Percentiles rank a stretch among this genome's conserved stretches.
Evolutionary conservation across 2,113 vertebrate species (phyloP).

Genomic region (Neotragus moschatus): DNA sequence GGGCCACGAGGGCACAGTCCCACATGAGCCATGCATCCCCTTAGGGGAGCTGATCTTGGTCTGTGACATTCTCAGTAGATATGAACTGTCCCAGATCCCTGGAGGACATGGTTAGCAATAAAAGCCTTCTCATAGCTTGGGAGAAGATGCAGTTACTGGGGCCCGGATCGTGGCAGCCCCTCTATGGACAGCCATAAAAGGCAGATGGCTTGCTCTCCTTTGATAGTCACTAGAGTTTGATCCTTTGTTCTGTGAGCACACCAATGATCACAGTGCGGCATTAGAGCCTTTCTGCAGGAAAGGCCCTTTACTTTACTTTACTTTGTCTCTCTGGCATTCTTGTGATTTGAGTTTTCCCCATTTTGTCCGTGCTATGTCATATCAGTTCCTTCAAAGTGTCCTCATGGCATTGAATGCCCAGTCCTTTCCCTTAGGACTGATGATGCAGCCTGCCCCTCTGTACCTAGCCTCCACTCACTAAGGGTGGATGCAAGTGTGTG

Average conservation of each 20-base stretch:
- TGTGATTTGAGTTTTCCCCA: neutral
- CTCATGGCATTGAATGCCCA: neutral
- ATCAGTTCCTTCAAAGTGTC: neutral
- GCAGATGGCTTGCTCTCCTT: too few species aligned
- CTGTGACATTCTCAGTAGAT: too few species aligned
- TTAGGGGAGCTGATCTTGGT: too few species aligned
- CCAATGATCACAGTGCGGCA: fast-evolving
- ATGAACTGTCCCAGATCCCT: too few species aligned
- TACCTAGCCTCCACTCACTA: neutral
- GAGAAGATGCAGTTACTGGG: neutral
- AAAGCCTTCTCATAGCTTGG: neutral
- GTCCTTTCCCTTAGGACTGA: fast-evolving
- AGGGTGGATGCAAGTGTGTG: neutral
- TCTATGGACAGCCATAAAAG: too few species aligned
- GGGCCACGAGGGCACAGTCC: too few species aligned
- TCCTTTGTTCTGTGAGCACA: neutral
- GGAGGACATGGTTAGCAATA: too few species aligned
- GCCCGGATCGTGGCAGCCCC: fast-evolving
- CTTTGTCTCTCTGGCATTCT: neutral
- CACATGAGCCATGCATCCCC: fast-evolving
- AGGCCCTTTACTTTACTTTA: neutral
- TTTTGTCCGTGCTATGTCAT: neutral
- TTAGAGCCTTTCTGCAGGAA: neutral
- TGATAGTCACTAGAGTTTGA: neutral
- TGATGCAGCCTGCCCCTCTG: neutral